Conservation (phyloP, 2,113 vertebrate species). For the Xiphophorus maculatus region DNA sequence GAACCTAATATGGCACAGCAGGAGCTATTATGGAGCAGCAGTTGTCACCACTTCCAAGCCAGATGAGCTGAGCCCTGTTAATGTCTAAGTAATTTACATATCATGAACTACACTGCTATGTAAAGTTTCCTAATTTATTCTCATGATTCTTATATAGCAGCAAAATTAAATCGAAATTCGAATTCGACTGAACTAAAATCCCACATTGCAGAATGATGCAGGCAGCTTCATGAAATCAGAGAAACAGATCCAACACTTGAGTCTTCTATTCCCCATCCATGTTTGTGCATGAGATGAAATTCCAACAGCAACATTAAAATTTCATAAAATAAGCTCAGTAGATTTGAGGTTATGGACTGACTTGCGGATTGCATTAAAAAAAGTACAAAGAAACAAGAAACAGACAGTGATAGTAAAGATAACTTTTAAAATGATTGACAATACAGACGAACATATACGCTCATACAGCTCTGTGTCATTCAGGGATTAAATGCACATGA, state of each 20-base stretch:
- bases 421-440: neutral
- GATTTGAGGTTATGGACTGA: neutral
- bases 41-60: constrained; percentile 29
- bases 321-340: neutral
- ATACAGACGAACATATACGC: neutral
- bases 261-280: neutral
- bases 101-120: neutral
- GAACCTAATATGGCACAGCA: constrained; percentile 29
- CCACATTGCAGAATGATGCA: neutral
- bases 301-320: constrained; percentile 1
- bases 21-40: constrained; percentile 38
- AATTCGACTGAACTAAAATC: constrained; percentile 5
- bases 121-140: constrained; percentile 30
- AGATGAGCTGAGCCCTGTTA: constrained; percentile 22
- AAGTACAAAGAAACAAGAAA: neutral
- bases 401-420: neutral
- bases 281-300: constrained; percentile 12
- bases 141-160: neutral
- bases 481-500: constrained; percentile 1
- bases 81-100: constrained; percentile 34
- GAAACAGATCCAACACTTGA: neutral
- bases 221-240: neutral
- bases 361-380: neutral
- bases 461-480: neutral
- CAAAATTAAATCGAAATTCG: constrained; percentile 1